Evolutionary conservation across 2,113 vertebrate species (phyloP).

Genomic region (Emydocephalus ijimae): DNA sequence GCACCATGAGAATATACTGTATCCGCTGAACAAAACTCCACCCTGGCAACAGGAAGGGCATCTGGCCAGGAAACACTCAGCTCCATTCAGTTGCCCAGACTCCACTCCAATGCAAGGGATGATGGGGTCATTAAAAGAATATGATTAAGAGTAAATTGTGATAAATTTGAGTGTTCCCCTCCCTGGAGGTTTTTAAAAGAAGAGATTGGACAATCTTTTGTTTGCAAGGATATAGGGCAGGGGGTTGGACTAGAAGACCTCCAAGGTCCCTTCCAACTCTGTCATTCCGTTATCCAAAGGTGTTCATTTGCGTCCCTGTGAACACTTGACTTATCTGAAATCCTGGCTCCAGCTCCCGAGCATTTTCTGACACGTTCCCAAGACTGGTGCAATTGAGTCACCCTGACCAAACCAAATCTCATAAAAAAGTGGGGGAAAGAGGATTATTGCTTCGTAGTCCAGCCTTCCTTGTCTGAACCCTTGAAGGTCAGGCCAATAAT

Average conservation of each 20-base stretch:
- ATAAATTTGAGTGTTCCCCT: too few relatives aligned
- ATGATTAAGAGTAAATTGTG: too few relatives aligned
- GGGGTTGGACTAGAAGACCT: too few relatives aligned
- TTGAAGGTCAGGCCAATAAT: neutral
- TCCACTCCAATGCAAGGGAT: too few relatives aligned
- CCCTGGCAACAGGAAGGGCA: too few relatives aligned
- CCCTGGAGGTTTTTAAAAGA: too few relatives aligned
- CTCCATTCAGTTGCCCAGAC: too few relatives aligned
- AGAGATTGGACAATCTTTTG: neutral
- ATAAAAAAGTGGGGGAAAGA: neutral
- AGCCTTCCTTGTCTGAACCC: too few relatives aligned
- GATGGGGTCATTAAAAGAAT: too few relatives aligned
- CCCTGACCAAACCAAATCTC: neutral
- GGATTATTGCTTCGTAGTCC: neutral
- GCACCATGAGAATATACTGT: too few relatives aligned
- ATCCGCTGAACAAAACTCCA: too few relatives aligned
- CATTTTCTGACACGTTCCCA: neutral
- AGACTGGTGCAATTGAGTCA: neutral
- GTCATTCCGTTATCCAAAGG: neutral
- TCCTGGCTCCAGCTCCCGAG: accelerated
- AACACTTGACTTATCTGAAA: neutral
- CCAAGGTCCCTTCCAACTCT: neutral
- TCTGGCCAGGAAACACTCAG: too few relatives aligned
- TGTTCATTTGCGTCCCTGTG: neutral
- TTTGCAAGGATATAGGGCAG: neutral